A percentile compares a stretch with the other conserved stretches of the same genome.
Conservation (phyloP, 2,888 invertebrate species). For the Lasioglossum calceatum region DNA sequence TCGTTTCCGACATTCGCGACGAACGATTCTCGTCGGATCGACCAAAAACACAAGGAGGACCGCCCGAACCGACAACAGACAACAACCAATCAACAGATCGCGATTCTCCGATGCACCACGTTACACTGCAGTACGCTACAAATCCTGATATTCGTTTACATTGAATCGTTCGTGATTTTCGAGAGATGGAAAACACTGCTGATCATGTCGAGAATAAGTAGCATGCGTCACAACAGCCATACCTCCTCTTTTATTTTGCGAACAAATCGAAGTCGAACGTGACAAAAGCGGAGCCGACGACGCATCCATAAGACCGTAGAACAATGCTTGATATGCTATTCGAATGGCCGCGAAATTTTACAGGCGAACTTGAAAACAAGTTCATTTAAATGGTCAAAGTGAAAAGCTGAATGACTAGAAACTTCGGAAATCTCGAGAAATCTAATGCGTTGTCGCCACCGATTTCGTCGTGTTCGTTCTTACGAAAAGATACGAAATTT, state of each 20-base stretch:
- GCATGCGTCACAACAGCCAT: constrained; percentile 25
- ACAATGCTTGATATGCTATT: neutral
- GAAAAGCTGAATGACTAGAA: neutral
- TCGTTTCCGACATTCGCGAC: constrained; percentile 21
- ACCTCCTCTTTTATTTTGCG: constrained; percentile 25
- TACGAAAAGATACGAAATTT: neutral
- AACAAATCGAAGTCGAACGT: neutral
- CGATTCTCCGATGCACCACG: neutral
- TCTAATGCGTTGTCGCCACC: neutral
- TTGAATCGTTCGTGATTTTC: constrained; percentile 9
- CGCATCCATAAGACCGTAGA: neutral
- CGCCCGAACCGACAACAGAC: constrained; percentile 21
- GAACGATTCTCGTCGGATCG: constrained; percentile 27
- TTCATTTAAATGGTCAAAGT: neutral
- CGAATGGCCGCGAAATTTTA: neutral
- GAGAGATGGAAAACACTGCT: constrained; percentile 16
- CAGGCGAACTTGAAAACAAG: neutral
- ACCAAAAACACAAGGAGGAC: constrained; percentile 37
- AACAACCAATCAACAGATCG: neutral
- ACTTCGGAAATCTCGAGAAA: neutral
- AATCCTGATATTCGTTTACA: constrained; percentile 7
- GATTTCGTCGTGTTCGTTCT: neutral
- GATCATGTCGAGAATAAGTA: constrained; percentile 20
- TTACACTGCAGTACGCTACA: neutral
- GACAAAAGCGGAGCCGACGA: neutral